A percentile compares a stretch with the other conserved stretches of the same genome.
Evolutionary conservation across 2,113 vertebrate species (phyloP).

Genomic region (Petrocephalus microphthalmus): DNA sequence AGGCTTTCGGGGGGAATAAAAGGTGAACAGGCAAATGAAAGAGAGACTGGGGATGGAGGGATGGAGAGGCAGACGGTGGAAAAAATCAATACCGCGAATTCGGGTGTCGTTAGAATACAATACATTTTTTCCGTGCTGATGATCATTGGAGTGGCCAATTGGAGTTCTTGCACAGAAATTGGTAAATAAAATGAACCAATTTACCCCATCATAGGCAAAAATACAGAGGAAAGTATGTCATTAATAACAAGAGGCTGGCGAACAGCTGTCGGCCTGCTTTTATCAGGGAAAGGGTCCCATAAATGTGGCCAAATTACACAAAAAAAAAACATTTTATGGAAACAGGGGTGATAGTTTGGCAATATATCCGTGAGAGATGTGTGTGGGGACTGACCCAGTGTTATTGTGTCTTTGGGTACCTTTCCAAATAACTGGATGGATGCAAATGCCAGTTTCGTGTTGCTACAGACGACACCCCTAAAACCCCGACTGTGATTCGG

Average conservation of each 20-base stretch:
- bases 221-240: background rate
- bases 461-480: background rate
- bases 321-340: background rate
- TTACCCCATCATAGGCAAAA: slow-evolving; percentile 18
- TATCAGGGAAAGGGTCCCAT: background rate
- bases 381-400: background rate
- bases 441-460: background rate
- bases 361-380: background rate
- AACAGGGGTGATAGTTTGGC: background rate
- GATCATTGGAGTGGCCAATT: background rate
- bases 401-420: background rate
- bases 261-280: background rate
- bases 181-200: slow-evolving; percentile 16
- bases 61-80: background rate
- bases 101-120: background rate
- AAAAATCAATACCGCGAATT: slow-evolving; percentile 19
- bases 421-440: background rate
- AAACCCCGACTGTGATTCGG: background rate
- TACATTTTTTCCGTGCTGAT: background rate
- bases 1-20: background rate
- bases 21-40: background rate
- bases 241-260: background rate
- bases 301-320: background rate
- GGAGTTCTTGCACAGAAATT: background rate
- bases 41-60: background rate